Evolutionary conservation across 2,113 vertebrate species (phyloP).

Genomic region (Symphodus melops): DNA sequence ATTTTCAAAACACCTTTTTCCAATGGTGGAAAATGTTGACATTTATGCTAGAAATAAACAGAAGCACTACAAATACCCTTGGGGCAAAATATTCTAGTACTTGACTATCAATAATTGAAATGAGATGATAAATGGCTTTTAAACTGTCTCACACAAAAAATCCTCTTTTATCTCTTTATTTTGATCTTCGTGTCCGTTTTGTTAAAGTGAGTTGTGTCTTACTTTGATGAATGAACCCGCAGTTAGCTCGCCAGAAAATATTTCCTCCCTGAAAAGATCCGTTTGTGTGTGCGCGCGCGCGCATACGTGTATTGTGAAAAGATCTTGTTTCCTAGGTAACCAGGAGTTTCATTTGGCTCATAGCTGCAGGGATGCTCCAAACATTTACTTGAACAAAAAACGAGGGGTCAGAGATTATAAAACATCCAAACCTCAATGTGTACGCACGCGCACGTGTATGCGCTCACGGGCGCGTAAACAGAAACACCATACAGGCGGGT

Average conservation of each 20-base stretch:
- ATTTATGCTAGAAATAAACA: slow-evolving; percentile 24
- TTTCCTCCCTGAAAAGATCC: slow-evolving; percentile 22
- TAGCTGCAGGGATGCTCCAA: slow-evolving; percentile 43
- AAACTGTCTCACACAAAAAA: slow-evolving; percentile 19
- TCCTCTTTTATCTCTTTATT: slow-evolving; percentile 11
- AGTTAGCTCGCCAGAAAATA: slow-evolving; percentile 14
- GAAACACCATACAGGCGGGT: background rate
- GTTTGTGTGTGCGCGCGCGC: background rate
- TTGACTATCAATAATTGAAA: slow-evolving; percentile 42
- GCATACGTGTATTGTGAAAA: slow-evolving; percentile 27
- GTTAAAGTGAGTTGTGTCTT: slow-evolving; percentile 9
- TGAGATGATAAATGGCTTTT: slow-evolving; percentile 7
- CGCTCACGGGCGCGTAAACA: background rate
- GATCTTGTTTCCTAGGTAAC: slow-evolving; percentile 84
- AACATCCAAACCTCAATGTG: background rate
- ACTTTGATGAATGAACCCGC: slow-evolving; percentile 43
- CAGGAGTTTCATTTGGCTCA: slow-evolving; percentile 63
- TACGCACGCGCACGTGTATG: background rate
- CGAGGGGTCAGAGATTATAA: slow-evolving; percentile 19
- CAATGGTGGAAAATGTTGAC: slow-evolving; percentile 26
- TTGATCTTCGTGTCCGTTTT: background rate
- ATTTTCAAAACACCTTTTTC: slow-evolving; percentile 51
- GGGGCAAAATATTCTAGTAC: slow-evolving; percentile 29
- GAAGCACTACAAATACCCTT: slow-evolving; percentile 10
- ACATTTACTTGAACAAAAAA: slow-evolving; percentile 16